These are phyloP conservation scores for Alectoris magna DNA, from an alignment of 2,797 vertebrate species.

Conservation along the genomic window DNA sequence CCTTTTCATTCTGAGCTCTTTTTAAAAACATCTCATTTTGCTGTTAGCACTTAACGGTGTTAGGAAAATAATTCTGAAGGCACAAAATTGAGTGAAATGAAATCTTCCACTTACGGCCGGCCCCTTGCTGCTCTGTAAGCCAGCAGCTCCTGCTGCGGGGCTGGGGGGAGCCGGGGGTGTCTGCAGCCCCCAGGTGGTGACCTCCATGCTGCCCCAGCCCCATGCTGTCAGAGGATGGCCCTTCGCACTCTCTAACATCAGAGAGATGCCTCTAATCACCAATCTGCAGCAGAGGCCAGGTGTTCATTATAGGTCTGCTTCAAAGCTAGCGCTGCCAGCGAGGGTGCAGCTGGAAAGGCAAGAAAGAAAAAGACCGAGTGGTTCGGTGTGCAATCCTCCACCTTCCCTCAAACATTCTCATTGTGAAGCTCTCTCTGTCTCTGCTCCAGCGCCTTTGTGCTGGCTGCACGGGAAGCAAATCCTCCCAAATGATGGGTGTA, in stretches of 20 bases:
- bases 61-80: slow-evolving; percentile 59
- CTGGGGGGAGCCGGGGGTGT: not conserved
- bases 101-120: slow-evolving; percentile 18
- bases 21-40: slow-evolving; percentile 58
- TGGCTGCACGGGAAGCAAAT: not conserved
- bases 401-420: not conserved
- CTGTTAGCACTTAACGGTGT: slow-evolving; percentile 42
- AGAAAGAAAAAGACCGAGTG: not conserved
- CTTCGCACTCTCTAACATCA: not conserved
- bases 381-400: not conserved
- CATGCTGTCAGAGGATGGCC: not conserved
- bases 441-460: not conserved
- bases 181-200: slow-evolving; percentile 14
- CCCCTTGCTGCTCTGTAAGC: slow-evolving; percentile 18
- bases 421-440: not conserved
- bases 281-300: not conserved
- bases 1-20: slow-evolving; percentile 47
- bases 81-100: slow-evolving; percentile 50
- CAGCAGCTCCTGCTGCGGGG: not conserved
- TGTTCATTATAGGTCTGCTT: not conserved
- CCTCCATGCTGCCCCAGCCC: slow-evolving; percentile 37
- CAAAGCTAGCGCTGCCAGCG: slow-evolving; percentile 9
- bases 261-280: slow-evolving; percentile 1
- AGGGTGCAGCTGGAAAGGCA: slow-evolving; percentile 14
- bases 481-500: not conserved